phyloP scores from a whole-genome alignment of 2,888 invertebrate genomes.

The Loripinus fragilis region DNA sequence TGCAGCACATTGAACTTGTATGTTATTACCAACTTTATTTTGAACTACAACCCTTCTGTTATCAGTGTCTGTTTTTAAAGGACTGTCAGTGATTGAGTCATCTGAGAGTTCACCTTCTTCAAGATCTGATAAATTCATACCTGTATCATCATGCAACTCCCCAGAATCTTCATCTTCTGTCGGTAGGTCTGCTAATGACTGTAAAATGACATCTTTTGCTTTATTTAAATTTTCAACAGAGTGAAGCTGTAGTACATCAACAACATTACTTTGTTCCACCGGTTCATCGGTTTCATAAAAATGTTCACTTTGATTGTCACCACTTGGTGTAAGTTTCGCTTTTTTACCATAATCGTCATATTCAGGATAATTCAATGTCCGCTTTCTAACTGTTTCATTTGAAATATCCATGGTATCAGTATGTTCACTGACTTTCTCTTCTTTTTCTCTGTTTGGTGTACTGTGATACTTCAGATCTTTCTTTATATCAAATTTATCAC shows the following conservation, averaged over 20 bases:
- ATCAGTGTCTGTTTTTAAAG: constrained; percentile 14
- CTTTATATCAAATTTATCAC: constrained; percentile 36
- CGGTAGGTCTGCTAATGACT: background rate
- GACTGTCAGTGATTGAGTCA: constrained; percentile 30
- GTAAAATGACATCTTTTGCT: constrained; percentile 1
- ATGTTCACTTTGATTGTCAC: constrained; percentile 11
- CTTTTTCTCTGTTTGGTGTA: constrained; percentile 3
- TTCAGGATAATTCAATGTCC: background rate
- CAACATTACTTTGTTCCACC: constrained; percentile 1
- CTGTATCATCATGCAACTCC: background rate
- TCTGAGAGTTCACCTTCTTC: constrained; percentile 61
- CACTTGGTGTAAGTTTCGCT: background rate
- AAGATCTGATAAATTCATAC: constrained; percentile 35
- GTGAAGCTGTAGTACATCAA: background rate
- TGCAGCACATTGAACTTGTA: constrained; percentile 7
- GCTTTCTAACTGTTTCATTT: background rate
- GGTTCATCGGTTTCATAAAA: background rate
- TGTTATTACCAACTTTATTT: constrained; percentile 11
- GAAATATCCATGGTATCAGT: background rate
- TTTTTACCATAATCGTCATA: constrained; percentile 17
- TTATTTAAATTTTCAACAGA: constrained; percentile 11
- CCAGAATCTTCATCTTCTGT: background rate
- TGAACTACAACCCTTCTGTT: constrained; percentile 15
- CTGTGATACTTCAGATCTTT: constrained; percentile 3
- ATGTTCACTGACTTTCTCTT: background rate